These are phyloP conservation scores for Zaprionus africanus DNA, from an alignment of 1,140 invertebrate species.

Conservation along the genomic window DNA sequence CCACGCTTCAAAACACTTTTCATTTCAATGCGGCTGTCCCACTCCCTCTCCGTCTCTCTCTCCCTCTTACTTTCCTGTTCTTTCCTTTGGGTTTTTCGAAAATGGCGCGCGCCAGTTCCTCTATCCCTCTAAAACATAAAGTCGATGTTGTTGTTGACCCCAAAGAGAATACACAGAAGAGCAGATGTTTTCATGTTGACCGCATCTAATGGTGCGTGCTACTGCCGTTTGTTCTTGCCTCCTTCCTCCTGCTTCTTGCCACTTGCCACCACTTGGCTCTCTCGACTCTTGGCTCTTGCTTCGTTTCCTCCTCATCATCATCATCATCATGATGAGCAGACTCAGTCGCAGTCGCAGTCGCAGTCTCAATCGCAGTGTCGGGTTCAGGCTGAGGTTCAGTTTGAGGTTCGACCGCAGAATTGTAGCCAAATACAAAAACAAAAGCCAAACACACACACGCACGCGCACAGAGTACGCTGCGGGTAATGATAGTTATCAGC, in stretches of 20 bases:
- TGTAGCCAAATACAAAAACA: conserved; percentile 45
- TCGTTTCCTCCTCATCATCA: conserved; percentile 30
- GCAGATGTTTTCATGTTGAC: conserved; percentile 83
- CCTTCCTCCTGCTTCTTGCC: conserved; percentile 29
- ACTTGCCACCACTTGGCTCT: conserved; percentile 4
- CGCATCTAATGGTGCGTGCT: conserved; percentile 84
- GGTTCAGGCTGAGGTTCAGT: conserved; percentile 26
- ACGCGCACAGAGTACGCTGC: conserved; percentile 47
- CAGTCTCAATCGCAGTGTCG: conserved; percentile 8
- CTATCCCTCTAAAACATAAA: conserved; percentile 6
- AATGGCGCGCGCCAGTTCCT: conserved; percentile 46
- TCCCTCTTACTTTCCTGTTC: neutral
- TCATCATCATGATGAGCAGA: conserved; percentile 18
- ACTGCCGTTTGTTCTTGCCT: conserved; percentile 67
- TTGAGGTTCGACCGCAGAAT: conserved; percentile 57
- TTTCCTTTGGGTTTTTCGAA: conserved; percentile 14
- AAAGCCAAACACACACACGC: conserved; percentile 42
- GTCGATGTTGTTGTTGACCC: conserved; percentile 53
- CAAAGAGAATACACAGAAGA: conserved; percentile 57
- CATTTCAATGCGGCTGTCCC: conserved; percentile 55
- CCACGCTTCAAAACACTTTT: conserved; percentile 68
- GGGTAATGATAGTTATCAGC: conserved; percentile 80
- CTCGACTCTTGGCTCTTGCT: conserved; percentile 20
- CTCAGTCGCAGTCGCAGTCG: conserved; percentile 23
- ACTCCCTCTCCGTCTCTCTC: conserved; percentile 4